Conservation (phyloP, 2,113 vertebrate genomes). For the Benitochromis conjunctus region DNA sequence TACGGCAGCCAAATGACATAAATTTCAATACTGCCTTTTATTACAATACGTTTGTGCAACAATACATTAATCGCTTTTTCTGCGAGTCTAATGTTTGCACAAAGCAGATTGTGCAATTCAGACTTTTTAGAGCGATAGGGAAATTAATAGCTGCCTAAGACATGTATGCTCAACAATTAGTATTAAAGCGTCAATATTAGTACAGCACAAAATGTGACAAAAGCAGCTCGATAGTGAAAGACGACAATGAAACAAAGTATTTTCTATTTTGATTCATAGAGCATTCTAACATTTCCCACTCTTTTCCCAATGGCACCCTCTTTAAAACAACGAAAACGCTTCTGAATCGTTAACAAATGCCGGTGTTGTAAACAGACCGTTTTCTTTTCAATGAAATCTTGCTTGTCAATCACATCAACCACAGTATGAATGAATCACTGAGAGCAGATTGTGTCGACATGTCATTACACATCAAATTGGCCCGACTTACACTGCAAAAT, state of each 20-base stretch:
- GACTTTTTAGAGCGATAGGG: neutral
- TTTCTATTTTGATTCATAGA: neutral
- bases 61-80: neutral
- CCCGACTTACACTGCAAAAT: slow-evolving; percentile 1
- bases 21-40: neutral
- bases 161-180: neutral
- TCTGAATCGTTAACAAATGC: neutral
- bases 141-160: neutral
- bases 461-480: slow-evolving; percentile 47
- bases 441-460: slow-evolving; percentile 42
- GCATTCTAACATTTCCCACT: neutral
- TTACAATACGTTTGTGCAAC: neutral
- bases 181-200: neutral
- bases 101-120: neutral
- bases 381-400: neutral
- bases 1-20: neutral
- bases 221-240: neutral
- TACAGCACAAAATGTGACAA: neutral
- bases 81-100: neutral
- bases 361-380: neutral
- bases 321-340: neutral
- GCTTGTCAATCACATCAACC: neutral
- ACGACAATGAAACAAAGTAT: neutral
- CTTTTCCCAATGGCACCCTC: neutral
- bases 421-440: slow-evolving; percentile 52